Percentiles rank a stretch among this genome's conserved stretches.
phyloP scores from a whole-genome alignment of 64 coral and sea anemone genomes.

The Montipora capricornis region DNA sequence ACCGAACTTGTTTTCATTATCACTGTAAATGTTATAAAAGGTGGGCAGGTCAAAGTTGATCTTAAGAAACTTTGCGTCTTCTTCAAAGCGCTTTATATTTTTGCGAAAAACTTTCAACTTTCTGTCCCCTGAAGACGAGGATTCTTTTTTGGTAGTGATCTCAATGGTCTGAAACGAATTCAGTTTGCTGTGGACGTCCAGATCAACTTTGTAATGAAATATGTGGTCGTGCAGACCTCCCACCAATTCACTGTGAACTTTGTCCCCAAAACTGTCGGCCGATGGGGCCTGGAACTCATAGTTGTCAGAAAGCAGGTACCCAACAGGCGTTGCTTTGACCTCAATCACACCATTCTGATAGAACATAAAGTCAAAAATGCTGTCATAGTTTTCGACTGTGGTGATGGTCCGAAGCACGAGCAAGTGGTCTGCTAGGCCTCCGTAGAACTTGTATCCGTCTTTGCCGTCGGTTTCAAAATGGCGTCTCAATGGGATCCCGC shows the following conservation, averaged over 20 bases:
- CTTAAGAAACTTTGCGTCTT: not conserved
- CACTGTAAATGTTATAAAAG: not conserved
- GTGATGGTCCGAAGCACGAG: slow-evolving; percentile 61
- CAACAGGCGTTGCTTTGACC: slow-evolving; percentile 41
- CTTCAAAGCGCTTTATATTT: not conserved
- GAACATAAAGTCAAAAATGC: slow-evolving; percentile 69
- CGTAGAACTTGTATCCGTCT: slow-evolving; percentile 54
- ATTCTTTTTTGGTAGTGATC: not conserved
- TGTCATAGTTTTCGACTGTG: slow-evolving; percentile 58
- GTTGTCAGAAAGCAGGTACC: slow-evolving; percentile 35
- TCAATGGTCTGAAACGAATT: slow-evolving; percentile 21
- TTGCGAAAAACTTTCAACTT: not conserved
- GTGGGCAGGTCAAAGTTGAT: slow-evolving; percentile 20
- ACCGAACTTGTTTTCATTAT: slow-evolving; percentile 5
- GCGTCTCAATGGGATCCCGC: slow-evolving; percentile 50
- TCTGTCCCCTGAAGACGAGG: too few species aligned
- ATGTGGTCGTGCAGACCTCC: slow-evolving; percentile 32
- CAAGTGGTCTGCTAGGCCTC: slow-evolving; percentile 7
- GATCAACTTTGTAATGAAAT: slow-evolving; percentile 56
- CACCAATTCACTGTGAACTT: slow-evolving; percentile 1
- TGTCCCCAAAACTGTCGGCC: not conserved
- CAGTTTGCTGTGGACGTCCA: not conserved
- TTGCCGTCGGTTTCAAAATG: slow-evolving; percentile 53
- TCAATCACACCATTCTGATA: slow-evolving; percentile 79
- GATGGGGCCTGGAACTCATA: not conserved